Conservation (phyloP, 2,113 vertebrate genomes). For the Lycaon pictus region DNA sequence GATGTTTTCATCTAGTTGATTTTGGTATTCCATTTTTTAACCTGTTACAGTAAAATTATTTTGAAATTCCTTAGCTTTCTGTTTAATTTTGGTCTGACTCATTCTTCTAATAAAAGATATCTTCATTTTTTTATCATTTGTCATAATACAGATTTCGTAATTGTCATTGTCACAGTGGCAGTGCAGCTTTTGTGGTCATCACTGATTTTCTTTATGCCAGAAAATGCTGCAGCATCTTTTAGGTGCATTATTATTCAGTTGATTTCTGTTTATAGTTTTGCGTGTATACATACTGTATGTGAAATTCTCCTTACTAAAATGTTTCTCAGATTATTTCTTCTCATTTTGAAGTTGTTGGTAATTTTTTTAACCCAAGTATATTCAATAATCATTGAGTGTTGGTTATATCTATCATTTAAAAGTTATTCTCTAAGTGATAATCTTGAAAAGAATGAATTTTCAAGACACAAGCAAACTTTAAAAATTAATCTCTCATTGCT, state of each 20-base stretch:
- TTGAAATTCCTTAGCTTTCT: background rate
- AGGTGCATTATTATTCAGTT: background rate
- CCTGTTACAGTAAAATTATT: background rate
- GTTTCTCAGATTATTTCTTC: constrained; percentile 17
- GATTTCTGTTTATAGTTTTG: background rate
- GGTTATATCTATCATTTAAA: background rate
- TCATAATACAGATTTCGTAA: background rate
- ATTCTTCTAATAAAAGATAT: background rate
- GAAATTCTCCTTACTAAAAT: constrained; percentile 9
- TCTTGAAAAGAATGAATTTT: constrained; percentile 49
- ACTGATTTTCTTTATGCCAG: constrained; percentile 34
- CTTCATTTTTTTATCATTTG: constrained; percentile 51
- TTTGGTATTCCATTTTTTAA: constrained; percentile 10
- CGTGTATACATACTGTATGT: background rate
- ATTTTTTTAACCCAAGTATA: constrained; percentile 10
- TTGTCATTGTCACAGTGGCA: background rate
- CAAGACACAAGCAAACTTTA: background rate
- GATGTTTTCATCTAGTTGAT: background rate
- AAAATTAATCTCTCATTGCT: constrained; percentile 31
- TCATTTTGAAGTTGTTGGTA: constrained; percentile 37
- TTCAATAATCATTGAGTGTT: constrained; percentile 35
- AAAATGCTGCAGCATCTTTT: background rate
- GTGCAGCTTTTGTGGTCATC: background rate
- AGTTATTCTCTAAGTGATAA: constrained; percentile 14
- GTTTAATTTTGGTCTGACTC: constrained; percentile 21